phyloP scores from a whole-genome alignment of 2,797 vertebrate genomes.

The Nyctalus aviator region DNA sequence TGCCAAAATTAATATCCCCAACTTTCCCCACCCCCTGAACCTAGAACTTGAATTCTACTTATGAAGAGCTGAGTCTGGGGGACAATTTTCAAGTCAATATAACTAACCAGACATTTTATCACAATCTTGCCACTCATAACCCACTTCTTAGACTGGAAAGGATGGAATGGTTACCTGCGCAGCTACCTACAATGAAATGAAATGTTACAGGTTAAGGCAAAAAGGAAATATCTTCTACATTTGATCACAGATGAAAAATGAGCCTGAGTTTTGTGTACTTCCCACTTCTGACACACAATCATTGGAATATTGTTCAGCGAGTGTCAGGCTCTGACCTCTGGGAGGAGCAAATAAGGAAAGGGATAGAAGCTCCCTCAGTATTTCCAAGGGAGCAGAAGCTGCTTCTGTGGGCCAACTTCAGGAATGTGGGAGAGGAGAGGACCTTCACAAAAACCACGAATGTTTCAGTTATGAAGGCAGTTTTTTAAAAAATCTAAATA shows the following conservation, averaged over 20 bases:
- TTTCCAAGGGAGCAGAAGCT: background rate
- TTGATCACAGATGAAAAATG: conserved; percentile 13
- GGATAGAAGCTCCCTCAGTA: background rate
- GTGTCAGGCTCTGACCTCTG: background rate
- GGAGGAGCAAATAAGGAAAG: background rate
- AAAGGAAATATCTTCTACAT: conserved; percentile 27
- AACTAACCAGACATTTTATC: background rate
- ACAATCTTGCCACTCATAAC: background rate
- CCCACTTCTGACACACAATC: background rate
- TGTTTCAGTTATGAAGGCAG: conserved; percentile 4
- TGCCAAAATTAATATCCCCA: conserved; percentile 34
- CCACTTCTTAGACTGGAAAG: background rate
- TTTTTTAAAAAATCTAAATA: conserved; percentile 21
- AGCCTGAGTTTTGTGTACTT: conserved; percentile 29
- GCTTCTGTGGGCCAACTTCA: background rate
- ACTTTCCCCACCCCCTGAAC: background rate
- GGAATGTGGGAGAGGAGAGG: background rate
- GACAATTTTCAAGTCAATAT: background rate
- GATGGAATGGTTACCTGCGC: background rate
- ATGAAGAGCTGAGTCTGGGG: background rate
- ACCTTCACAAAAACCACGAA: background rate
- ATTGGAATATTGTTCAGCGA: background rate
- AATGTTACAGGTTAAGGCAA: background rate
- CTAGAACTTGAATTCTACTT: conserved; percentile 17
- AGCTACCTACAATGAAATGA: background rate